These are phyloP conservation scores for Leucosticte australis DNA, from an alignment of 2,113 vertebrate genomes.

Conservation along the genomic window DNA sequence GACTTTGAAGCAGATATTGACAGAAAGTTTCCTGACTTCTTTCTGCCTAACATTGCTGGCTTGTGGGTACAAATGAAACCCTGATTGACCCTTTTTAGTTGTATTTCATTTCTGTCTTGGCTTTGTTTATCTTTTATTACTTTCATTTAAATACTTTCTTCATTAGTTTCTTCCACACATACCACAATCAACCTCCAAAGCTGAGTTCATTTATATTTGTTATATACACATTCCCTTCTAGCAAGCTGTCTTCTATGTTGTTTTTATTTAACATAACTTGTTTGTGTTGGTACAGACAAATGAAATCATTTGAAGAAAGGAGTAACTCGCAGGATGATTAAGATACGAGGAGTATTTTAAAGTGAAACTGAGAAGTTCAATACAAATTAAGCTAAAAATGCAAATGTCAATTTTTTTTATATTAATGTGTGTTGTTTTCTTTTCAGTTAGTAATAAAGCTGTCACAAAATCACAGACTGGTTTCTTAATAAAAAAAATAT, in stretches of 20 bases:
- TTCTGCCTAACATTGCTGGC: background rate
- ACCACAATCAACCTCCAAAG: background rate
- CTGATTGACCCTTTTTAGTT: background rate
- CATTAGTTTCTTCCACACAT: background rate
- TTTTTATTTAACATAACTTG: background rate
- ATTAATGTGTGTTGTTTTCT: background rate
- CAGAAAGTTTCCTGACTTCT: background rate
- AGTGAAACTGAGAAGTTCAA: background rate
- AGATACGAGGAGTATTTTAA: background rate
- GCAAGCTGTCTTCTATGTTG: background rate
- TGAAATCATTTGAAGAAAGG: background rate
- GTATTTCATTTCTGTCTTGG: background rate
- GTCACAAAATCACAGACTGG: background rate
- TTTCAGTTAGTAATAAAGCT: background rate
- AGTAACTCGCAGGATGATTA: background rate
- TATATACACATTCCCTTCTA: background rate
- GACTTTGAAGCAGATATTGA: background rate
- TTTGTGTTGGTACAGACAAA: background rate
- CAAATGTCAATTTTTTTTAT: background rate
- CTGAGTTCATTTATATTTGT: background rate
- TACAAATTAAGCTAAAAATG: background rate
- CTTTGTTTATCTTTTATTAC: background rate
- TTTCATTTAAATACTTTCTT: background rate
- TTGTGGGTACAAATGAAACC: background rate
- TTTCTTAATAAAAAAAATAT: background rate